Percentiles rank a stretch among this genome's conserved stretches.
These are phyloP conservation scores for Pogona vitticeps DNA, from an alignment of 2,113 vertebrate genomes.

Conservation along the genomic window DNA sequence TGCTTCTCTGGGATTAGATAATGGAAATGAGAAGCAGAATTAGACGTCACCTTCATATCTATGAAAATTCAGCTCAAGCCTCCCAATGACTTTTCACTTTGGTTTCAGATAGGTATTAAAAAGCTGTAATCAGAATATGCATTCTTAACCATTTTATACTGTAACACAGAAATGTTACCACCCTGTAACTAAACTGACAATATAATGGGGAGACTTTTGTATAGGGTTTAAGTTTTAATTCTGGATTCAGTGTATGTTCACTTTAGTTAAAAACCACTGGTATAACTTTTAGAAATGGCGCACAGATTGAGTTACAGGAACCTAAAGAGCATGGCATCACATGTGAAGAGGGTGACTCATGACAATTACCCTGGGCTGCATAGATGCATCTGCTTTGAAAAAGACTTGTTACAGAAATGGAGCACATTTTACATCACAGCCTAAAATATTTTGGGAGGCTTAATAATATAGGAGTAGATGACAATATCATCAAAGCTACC, in stretches of 20 bases:
- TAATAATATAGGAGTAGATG: constrained; percentile 36
- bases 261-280: not conserved
- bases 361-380: not conserved
- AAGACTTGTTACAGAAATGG: too few relatives aligned
- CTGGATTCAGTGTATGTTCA: constrained; percentile 1
- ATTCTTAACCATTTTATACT: not conserved
- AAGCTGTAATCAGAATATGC: not conserved
- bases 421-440: not conserved
- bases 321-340: not conserved
- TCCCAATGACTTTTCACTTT: not conserved
- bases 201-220: not conserved
- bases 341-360: not conserved
- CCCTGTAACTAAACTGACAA: not conserved
- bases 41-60: not conserved
- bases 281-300: not conserved
- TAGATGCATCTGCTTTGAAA: not conserved
- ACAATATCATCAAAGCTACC: too few relatives aligned
- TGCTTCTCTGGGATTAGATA: not conserved
- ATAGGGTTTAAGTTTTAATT: not conserved
- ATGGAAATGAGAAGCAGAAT: not conserved
- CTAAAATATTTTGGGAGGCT: not conserved
- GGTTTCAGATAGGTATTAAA: not conserved
- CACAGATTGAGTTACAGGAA: not conserved
- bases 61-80: not conserved
- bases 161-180: not conserved